Base-by-base conservation (phyloP, 2,888 invertebrate species). In the Andrena marginata region DNA sequence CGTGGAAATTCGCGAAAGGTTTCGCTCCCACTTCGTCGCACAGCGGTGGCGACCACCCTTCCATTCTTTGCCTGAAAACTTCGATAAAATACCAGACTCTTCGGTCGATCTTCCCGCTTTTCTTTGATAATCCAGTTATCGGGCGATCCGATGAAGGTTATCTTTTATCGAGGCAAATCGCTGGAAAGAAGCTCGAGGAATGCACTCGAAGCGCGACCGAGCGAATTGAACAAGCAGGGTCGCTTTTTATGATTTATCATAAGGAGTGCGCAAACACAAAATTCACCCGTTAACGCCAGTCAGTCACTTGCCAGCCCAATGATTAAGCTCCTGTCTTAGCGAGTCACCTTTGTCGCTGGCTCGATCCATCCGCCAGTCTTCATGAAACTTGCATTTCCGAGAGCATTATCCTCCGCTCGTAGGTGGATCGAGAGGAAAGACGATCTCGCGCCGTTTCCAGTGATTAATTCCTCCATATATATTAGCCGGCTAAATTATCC, bases 1-100 rank as follows among this genome's bases (percentile, higher is more conserved):
- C 76, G 85, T 80, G 80, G 82, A 87, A 85, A 82, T 77, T 86
- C 77, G 80, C 72, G 70, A 80, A 80, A 73, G 69, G 75, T 75
- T 56, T 68, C 59, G 60, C 33, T 23, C 73, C 48, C 80, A 68
- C 54, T 35, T 54, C 65, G 62, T 69, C 72, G n/a, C 26, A 48
- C 23, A 68, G 48, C 42, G 65, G 62, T 65, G 65, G 65, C 67
- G 71, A 76, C 73, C 82, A 68, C 71, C 74, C 65, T 67, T 74
- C 64, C 35, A 42, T 77, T 77, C 13, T 70, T 77, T 76, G 81
- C 79, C 73, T 77, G 75, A 71, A 76, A 80, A 83, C 78, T 78
- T 78, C 70, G 70, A 60, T 65, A 74, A 63, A 81, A 81, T 84
- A 68, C n/a, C 59, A 69, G 72, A 70, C 73, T 77, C 72, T 33